Conservation (phyloP, 2,888 invertebrate species). For the Metacarcinus magister region DNA sequence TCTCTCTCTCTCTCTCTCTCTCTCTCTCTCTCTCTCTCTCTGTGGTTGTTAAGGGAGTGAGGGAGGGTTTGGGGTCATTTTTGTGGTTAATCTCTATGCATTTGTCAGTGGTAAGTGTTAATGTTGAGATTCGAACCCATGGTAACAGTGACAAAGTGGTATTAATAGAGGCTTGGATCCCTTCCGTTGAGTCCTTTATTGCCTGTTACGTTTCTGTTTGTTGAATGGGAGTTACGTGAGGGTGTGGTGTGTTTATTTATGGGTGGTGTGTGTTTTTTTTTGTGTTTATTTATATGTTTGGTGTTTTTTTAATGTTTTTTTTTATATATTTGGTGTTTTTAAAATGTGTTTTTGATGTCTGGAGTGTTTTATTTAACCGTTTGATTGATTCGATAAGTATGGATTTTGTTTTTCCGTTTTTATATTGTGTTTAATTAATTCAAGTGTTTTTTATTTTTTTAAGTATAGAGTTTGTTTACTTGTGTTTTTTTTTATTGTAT, state of each 20-base stretch:
- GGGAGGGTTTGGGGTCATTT: background rate
- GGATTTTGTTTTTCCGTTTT: no score
- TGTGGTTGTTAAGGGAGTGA: background rate
- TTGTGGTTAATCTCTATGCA: background rate
- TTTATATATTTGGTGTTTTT: no score
- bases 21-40: background rate
- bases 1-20: background rate
- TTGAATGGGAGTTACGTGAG: background rate
- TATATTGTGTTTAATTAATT: no score
- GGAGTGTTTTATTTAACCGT: no score
- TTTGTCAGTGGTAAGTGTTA: background rate
- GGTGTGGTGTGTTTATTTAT: background rate
- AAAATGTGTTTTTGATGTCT: no score
- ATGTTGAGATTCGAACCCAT: background rate
- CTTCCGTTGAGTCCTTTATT: background rate
- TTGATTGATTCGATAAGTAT: no score
- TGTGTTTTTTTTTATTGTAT: no score
- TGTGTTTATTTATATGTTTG: no score
- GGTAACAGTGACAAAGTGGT: background rate
- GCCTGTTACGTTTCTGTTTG: background rate
- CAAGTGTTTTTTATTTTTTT: no score
- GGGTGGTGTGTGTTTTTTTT: background rate
- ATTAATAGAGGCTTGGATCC: background rate
- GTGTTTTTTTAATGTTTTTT: background rate
- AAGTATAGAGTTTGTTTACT: no score